phyloP scores from a whole-genome alignment of 35 echinoderm and acorn worm genomes.

The Holothuria glaberrima region DNA sequence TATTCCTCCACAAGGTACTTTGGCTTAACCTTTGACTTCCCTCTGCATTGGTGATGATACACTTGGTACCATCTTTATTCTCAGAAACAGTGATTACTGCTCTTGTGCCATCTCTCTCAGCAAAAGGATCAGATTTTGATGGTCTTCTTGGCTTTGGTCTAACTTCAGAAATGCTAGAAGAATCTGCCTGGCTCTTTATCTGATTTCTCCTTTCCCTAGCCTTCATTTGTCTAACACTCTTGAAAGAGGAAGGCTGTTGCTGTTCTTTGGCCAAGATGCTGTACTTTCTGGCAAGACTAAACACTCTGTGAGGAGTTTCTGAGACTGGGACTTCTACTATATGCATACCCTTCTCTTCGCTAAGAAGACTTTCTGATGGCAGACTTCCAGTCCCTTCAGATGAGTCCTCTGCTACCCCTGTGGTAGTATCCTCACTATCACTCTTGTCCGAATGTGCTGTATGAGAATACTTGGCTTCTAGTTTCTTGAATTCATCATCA shows the following conservation, averaged over 20 bases:
- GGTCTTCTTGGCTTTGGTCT: conserved; percentile 34
- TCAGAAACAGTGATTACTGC: conserved; percentile 41
- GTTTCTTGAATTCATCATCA: conserved; percentile 71
- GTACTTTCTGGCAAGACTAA: conserved; percentile 80
- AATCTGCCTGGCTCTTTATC: neutral
- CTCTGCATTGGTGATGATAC: conserved; percentile 40
- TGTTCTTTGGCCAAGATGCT: conserved; percentile 76
- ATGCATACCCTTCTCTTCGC: neutral
- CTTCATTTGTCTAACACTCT: conserved; percentile 41
- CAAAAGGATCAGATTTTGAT: conserved; percentile 52
- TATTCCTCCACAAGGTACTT: conserved; percentile 26
- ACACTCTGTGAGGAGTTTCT: conserved; percentile 41
- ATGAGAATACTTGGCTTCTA: conserved; percentile 68
- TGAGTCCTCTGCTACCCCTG: conserved; percentile 35
- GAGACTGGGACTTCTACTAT: conserved; percentile 3
- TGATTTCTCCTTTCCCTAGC: conserved; percentile 19
- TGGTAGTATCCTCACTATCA: conserved; percentile 49
- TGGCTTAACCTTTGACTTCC: conserved; percentile 35
- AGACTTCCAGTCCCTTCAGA: conserved; percentile 52
- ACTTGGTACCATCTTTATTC: conserved; percentile 41
- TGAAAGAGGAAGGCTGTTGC: conserved; percentile 35
- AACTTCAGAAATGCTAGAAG: neutral
- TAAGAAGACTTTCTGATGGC: neutral
- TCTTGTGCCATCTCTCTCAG: conserved; percentile 53
- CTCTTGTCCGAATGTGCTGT: neutral